These are phyloP conservation scores for Montipora capitata DNA, from an alignment of 92 coral and sea anemone genomes.

Conservation along the genomic window DNA sequence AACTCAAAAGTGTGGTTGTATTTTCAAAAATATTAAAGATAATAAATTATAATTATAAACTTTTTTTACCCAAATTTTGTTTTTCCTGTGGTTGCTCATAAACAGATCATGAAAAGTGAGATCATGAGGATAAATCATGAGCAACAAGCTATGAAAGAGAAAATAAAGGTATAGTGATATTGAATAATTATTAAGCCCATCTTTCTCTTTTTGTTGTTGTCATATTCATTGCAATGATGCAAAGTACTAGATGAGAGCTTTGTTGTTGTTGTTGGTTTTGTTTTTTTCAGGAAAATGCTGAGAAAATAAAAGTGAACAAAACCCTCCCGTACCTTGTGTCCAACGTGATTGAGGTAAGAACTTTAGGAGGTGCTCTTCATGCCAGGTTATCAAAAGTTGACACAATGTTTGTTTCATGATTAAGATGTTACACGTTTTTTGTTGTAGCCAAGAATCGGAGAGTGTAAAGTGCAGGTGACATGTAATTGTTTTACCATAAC, in stretches of 20 bases:
- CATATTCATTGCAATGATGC: neutral
- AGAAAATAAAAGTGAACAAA: conserved; percentile 98
- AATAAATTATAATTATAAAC: no score
- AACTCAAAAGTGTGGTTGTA: neutral
- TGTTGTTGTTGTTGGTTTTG: no score
- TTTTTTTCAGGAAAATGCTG: conserved; percentile 91
- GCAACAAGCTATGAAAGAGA: conserved; percentile 99
- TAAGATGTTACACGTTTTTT: no score
- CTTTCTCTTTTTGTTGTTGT: neutral
- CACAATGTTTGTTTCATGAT: no score
- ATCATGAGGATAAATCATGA: conserved; percentile 98
- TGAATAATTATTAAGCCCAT: neutral
- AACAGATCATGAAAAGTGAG: conserved; percentile 99
- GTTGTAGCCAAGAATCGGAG: no score
- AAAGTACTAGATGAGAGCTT: neutral
- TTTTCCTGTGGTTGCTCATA: neutral
- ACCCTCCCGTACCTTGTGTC: conserved; percentile 98
- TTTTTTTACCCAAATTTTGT: no score
- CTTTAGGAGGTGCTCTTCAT: neutral
- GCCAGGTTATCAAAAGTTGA: no score
- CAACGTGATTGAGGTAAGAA: conserved; percentile 95
- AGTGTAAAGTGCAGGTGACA: no score
- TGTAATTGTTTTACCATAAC: no score
- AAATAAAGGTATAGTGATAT: conserved; percentile 84
- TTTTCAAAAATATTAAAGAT: no score